A percentile compares a stretch with the other conserved stretches of the same genome.
Evolutionary conservation across 2,888 invertebrate species (phyloP).

Genomic region (Phasia obesa): DNA sequence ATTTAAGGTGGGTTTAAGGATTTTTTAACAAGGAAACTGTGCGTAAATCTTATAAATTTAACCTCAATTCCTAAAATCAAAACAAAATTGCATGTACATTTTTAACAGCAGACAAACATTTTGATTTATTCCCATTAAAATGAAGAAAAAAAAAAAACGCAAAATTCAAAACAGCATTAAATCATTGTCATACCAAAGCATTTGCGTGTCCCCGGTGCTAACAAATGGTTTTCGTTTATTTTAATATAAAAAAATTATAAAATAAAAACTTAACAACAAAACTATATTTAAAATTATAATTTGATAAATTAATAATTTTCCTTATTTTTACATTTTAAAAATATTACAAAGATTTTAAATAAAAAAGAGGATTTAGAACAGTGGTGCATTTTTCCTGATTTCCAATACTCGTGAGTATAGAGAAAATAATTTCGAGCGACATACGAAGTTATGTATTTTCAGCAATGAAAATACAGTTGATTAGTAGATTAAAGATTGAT

Average conservation of each 20-base stretch:
- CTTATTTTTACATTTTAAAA: too few relatives aligned
- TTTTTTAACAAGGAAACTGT: neutral
- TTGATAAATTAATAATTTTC: too few relatives aligned
- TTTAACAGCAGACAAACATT: slow-evolving; percentile 24
- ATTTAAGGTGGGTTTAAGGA: slow-evolving; percentile 14
- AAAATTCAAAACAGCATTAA: slow-evolving; percentile 53
- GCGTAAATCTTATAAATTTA: slow-evolving; percentile 2
- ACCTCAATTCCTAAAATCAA: neutral
- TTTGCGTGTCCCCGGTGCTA: slow-evolving; percentile 32
- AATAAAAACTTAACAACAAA: slow-evolving; percentile 63
- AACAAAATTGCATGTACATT: slow-evolving; percentile 39
- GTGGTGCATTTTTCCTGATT: too few relatives aligned
- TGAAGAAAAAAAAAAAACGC: neutral
- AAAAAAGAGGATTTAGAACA: too few relatives aligned
- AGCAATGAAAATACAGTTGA: too few relatives aligned
- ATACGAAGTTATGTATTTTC: too few relatives aligned
- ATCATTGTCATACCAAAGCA: slow-evolving; percentile 63
- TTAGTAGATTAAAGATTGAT: slow-evolving; percentile 24
- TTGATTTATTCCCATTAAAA: slow-evolving; percentile 64
- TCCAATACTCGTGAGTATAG: too few relatives aligned
- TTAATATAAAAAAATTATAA: slow-evolving; percentile 16
- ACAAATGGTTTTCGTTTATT: slow-evolving; percentile 55
- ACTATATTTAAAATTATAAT: slow-evolving; percentile 60
- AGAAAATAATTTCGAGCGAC: too few relatives aligned
- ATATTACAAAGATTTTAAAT: neutral